Percentiles rank a stretch among this genome's conserved stretches.
Evolutionary conservation across 92 coral and sea anemone species (phyloP).

Genomic region (Galaxea fascicularis): DNA sequence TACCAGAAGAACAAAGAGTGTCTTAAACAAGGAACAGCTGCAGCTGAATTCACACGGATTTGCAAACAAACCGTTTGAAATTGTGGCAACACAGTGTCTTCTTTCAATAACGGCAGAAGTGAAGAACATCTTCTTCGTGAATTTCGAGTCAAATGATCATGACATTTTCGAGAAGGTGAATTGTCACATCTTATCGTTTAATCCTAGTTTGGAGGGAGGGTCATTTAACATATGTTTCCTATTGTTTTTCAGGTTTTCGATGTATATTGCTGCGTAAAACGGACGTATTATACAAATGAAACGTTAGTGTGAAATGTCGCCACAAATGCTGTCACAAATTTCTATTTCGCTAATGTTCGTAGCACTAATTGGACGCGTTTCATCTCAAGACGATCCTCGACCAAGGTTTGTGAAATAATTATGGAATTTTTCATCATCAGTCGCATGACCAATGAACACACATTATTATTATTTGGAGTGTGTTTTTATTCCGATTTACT

Average conservation of each 20-base stretch:
- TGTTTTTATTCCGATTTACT: neutral
- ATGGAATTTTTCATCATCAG: neutral
- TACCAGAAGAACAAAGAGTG: constrained; percentile 1
- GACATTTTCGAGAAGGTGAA: neutral
- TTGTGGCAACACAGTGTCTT: neutral
- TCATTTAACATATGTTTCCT: neutral
- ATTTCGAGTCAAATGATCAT: no score
- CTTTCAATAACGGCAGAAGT: neutral
- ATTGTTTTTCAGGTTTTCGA: neutral
- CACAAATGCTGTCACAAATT: constrained; percentile 4
- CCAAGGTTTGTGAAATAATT: constrained; percentile 8
- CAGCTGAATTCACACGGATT: constrained; percentile 8
- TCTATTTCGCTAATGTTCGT: neutral
- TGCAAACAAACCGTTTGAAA: constrained; percentile 20
- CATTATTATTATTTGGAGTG: neutral
- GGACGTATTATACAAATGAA: neutral
- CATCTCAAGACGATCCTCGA: neutral
- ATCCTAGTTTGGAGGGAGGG: neutral
- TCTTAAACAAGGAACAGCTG: constrained; percentile 29
- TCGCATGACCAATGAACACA: no score
- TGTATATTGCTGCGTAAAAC: neutral
- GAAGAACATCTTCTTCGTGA: neutral
- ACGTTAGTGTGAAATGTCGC: neutral
- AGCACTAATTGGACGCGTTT: neutral
- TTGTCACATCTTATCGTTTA: neutral